Percentiles rank a stretch among this genome's conserved stretches.
Evolutionary conservation across 2,888 invertebrate species (phyloP).

Genomic region (Protula sp.): DNA sequence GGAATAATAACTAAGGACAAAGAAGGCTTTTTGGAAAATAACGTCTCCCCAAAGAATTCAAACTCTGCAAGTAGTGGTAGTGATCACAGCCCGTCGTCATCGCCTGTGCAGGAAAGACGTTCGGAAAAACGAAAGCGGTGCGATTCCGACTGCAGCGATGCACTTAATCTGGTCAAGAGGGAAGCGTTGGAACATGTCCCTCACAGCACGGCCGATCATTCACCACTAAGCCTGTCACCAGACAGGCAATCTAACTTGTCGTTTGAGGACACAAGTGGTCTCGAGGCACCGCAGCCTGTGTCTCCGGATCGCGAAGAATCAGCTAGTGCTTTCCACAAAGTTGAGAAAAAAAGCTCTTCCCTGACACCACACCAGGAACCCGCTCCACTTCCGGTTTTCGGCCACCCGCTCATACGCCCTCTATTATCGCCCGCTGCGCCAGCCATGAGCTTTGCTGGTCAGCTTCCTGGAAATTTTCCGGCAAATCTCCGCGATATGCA

Average conservation of each 20-base stretch:
- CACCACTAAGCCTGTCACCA: background rate
- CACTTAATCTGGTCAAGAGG: background rate
- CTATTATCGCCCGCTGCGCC: background rate
- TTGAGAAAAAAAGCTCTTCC: constrained; percentile 29
- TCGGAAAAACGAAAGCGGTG: background rate
- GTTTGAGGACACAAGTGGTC: background rate
- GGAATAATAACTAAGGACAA: background rate
- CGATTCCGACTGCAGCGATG: background rate
- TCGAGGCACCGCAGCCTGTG: background rate
- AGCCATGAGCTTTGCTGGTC: too few species aligned
- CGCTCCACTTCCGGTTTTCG: background rate
- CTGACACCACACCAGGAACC: background rate
- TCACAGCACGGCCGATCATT: background rate
- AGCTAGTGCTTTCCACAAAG: constrained; percentile 42
- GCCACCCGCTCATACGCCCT: background rate
- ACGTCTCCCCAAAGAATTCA: background rate
- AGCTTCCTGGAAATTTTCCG: too few species aligned
- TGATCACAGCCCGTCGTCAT: background rate
- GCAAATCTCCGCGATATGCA: background rate
- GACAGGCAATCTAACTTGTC: background rate
- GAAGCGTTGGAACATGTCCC: background rate
- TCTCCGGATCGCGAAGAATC: constrained; percentile 1
- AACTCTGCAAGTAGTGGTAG: background rate
- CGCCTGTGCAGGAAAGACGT: background rate
- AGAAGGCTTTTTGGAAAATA: background rate